Evolutionary conservation across 1,140 invertebrate genomes (phyloP).

Genomic region (Drosophila erecta): DNA sequence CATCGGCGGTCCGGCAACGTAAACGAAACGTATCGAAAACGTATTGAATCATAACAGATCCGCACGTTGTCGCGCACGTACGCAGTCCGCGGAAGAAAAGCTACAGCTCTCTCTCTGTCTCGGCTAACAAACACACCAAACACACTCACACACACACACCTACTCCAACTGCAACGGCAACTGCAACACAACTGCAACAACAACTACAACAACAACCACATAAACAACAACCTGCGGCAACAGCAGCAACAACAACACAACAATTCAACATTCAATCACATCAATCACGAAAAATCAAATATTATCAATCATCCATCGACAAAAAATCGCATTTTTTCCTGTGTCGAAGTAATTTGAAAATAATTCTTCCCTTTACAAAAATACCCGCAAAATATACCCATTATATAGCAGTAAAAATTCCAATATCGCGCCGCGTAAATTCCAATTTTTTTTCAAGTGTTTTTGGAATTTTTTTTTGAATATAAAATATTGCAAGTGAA

Average conservation of each 20-base stretch:
- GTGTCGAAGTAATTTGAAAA: constrained; percentile 14
- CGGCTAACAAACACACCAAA: constrained; percentile 31
- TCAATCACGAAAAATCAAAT: constrained; percentile 1
- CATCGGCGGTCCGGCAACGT: constrained; percentile 67
- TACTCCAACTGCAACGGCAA: constrained; percentile 24
- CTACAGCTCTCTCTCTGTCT: constrained; percentile 53
- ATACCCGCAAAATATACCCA: not conserved
- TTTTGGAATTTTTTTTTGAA: constrained; percentile 3
- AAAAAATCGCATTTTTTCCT: constrained; percentile 3
- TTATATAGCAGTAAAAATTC: constrained; percentile 1
- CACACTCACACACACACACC: not conserved
- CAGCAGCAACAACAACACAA: constrained; percentile 5
- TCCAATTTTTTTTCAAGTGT: constrained; percentile 21
- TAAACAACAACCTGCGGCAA: constrained; percentile 1
- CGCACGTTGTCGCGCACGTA: constrained; percentile 82
- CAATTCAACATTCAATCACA: constrained; percentile 8
- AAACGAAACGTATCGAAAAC: constrained; percentile 80
- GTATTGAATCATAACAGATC: constrained; percentile 83
- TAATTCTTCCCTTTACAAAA: not conserved
- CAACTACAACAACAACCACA: constrained; percentile 3
- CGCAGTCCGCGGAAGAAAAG: constrained; percentile 76
- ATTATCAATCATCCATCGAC: constrained; percentile 14
- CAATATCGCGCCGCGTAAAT: constrained; percentile 39
- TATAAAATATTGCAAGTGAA: constrained; percentile 7
- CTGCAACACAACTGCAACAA: constrained; percentile 15